These are phyloP conservation scores for Athene cunicularia DNA, from an alignment of 2,113 vertebrate genomes.

Conservation along the genomic window DNA sequence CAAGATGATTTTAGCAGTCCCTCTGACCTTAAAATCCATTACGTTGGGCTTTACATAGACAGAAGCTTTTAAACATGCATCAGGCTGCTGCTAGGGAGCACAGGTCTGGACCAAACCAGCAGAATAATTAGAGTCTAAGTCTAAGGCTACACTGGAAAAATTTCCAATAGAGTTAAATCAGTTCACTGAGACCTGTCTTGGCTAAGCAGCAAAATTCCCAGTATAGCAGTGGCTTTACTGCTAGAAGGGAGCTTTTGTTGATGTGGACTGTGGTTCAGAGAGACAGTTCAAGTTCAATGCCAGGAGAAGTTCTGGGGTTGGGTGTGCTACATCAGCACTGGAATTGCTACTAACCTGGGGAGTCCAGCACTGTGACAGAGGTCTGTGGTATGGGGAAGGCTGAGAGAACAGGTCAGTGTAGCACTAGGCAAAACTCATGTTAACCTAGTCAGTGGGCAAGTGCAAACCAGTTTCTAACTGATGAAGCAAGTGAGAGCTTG, in stretches of 20 bases:
- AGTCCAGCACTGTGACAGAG: neutral
- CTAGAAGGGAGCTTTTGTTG: neutral
- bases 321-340: neutral
- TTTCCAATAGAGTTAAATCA: neutral
- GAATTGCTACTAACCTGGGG: neutral
- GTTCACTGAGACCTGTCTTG: neutral
- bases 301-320: neutral
- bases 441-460: neutral
- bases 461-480: neutral
- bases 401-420: neutral
- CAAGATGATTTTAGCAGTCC: neutral
- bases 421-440: neutral
- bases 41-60: neutral
- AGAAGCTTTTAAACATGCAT: neutral
- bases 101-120: neutral
- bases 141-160: neutral
- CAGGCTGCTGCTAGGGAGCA: neutral
- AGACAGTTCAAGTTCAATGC: neutral
- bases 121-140: neutral
- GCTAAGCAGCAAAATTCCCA: neutral
- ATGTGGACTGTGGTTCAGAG: neutral
- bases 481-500: neutral
- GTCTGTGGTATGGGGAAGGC: too few species aligned
- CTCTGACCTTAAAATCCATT: slow-evolving; percentile 10
- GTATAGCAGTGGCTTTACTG: neutral